Evolutionary conservation across 2,888 invertebrate species (phyloP), one percentile per base, ranked within the genome.

Genomic region (Rhamphomyia laevipes): DNA sequence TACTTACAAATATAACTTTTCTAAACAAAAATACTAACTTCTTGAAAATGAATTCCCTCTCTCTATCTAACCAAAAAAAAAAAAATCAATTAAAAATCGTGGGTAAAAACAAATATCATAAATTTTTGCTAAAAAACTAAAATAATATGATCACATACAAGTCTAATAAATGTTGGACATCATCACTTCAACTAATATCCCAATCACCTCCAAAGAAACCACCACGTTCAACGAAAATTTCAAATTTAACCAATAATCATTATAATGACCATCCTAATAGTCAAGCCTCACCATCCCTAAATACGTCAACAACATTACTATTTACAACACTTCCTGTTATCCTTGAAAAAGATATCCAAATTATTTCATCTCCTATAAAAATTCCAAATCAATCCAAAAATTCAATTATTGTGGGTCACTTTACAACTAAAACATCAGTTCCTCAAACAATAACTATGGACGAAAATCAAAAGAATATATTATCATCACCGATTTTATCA

Each of bases 121-220:
- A 27, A 27, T 27, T 27, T 27, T 27, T 27, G 23, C 23, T 27
- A 5, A 4, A 27, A n/a, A 27, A 4, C 4, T 27, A 7, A 27
- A 27, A 27, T 6, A n/a, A 27, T 27, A 27, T 27, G 23, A 27
- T 27, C 7, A 27, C 23, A 27, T 9, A 27, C 2, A 27, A 27
- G 23, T 27, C 23, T 27, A 27, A 7, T 27, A 27, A 27, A 27
- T 27, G 6, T 27, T 27, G 23, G 23, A 27, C 23, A 9, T 27
- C 23, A 27, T 27, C 23, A 27, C 9, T 27, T 7, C 6, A 7
- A 27, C 23, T 7, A 27, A 27, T 27, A 7, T 27, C 23, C 23
- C 23, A 27, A 27, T 27, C 9, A 27, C 68, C 70, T 50, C 71
- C 72, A 47, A 71, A 67, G 65, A 72, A 72, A 65, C 69, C 71